Conservation (phyloP, 1,140 invertebrate genomes). For the Lordiphosa clarofinis region DNA sequence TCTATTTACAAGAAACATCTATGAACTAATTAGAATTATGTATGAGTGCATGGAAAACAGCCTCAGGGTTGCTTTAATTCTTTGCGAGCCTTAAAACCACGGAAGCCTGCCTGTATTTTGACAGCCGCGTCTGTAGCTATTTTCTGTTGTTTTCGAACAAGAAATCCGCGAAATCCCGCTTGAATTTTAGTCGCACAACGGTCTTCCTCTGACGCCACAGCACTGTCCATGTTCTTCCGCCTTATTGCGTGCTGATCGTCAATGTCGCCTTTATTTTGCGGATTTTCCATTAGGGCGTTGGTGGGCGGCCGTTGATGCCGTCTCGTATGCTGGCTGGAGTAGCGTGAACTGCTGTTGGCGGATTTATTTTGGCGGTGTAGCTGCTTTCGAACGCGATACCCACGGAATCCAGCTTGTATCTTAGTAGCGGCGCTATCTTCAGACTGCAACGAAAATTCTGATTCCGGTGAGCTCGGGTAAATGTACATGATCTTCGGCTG, state of each 20-base stretch:
- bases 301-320: slow-evolving; percentile 33
- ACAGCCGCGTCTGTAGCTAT: slow-evolving; percentile 81
- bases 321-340: slow-evolving; percentile 12
- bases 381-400: slow-evolving; percentile 85
- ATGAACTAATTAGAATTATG: slow-evolving; percentile 10
- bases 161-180: slow-evolving; percentile 86
- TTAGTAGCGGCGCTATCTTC: slow-evolving; percentile 84
- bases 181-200: slow-evolving; percentile 88
- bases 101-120: slow-evolving; percentile 83
- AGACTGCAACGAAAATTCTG: slow-evolving; percentile 57
- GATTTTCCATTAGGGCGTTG: slow-evolving; percentile 39
- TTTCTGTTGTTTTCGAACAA: slow-evolving; percentile 84
- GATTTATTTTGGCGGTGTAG: slow-evolving; percentile 79
- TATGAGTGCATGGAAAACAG: slow-evolving; percentile 2
- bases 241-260: slow-evolving; percentile 20
- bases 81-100: slow-evolving; percentile 82
- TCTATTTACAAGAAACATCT: slow-evolving; percentile 36
- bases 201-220: slow-evolving; percentile 80
- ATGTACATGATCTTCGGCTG: slow-evolving; percentile 71
- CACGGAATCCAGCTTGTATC: slow-evolving; percentile 87
- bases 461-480: slow-evolving; percentile 75
- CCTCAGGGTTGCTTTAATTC: slow-evolving; percentile 64
- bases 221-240: slow-evolving; percentile 17
- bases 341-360: slow-evolving; percentile 18
- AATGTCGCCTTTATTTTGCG: slow-evolving; percentile 17